Conservation (phyloP, 2,113 vertebrate genomes). For the Ailuropoda melanoleuca region DNA sequence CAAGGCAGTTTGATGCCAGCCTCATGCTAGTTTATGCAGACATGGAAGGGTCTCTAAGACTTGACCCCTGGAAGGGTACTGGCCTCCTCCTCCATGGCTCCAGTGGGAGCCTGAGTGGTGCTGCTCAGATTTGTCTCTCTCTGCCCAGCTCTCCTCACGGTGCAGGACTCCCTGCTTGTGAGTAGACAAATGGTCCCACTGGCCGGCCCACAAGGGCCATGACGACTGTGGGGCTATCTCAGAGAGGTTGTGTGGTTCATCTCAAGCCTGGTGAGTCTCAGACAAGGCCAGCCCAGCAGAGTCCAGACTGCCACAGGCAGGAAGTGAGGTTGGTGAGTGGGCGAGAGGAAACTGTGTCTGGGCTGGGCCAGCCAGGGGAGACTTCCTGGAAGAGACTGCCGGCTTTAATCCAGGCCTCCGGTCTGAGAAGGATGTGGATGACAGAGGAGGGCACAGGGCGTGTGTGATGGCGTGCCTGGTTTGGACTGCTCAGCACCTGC, state of each 20-base stretch:
- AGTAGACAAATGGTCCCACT: neutral
- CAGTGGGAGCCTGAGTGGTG: neutral
- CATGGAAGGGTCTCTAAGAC: neutral
- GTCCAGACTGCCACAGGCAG: neutral
- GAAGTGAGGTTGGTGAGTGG: neutral
- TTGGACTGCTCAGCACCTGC: neutral
- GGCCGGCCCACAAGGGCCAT: neutral
- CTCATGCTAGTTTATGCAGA: neutral
- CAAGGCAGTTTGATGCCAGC: neutral
- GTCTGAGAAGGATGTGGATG: neutral
- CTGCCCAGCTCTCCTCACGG: neutral
- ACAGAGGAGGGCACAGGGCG: neutral
- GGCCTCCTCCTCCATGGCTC: neutral
- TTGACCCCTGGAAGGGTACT: neutral
- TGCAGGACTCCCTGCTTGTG: neutral
- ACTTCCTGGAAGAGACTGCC: neutral
- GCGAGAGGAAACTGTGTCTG: neutral
- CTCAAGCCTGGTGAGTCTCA: neutral
- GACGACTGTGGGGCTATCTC: neutral
- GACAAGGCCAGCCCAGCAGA: neutral
- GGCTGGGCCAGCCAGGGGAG: neutral
- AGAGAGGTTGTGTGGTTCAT: neutral
- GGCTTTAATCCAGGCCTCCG: neutral
- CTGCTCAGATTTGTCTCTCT: neutral
- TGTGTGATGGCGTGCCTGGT: neutral